Evolutionary conservation across 1,140 invertebrate genomes (phyloP).

Genomic region (Pectinophora gossypiella): DNA sequence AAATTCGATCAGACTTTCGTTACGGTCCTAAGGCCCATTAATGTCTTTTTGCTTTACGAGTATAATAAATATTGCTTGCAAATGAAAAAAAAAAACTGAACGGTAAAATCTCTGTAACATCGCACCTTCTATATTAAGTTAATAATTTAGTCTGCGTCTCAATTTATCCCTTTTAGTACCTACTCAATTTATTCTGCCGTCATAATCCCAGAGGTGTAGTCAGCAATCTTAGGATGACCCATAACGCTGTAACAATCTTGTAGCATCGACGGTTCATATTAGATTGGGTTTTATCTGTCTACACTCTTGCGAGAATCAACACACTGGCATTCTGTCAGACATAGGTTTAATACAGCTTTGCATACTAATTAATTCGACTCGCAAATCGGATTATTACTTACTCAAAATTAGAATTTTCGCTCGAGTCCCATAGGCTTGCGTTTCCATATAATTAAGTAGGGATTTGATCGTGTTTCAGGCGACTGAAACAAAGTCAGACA

Average conservation of each 20-base stretch:
- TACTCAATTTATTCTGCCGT: background rate
- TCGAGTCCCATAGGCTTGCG: background rate
- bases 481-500: background rate
- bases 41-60: no score
- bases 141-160: background rate
- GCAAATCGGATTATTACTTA: constrained; percentile 21
- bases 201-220: background rate
- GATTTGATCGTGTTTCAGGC: background rate
- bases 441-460: background rate
- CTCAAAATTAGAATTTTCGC: background rate
- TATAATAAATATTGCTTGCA: no score
- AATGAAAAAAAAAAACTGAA: no score
- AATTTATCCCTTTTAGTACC: background rate
- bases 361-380: constrained; percentile 25
- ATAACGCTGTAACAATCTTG: background rate
- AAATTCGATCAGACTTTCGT: no score
- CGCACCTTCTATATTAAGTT: no score
- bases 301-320: background rate
- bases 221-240: no score
- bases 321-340: constrained; percentile 9
- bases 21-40: no score
- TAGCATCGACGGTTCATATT: background rate
- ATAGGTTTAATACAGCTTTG: constrained; percentile 27
- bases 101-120: no score
- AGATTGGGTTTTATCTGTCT: background rate